Percentiles rank a stretch among this genome's conserved stretches.
These are phyloP conservation scores for Carduelis carduelis DNA, from an alignment of 2,797 vertebrate genomes.

Conservation along the genomic window DNA sequence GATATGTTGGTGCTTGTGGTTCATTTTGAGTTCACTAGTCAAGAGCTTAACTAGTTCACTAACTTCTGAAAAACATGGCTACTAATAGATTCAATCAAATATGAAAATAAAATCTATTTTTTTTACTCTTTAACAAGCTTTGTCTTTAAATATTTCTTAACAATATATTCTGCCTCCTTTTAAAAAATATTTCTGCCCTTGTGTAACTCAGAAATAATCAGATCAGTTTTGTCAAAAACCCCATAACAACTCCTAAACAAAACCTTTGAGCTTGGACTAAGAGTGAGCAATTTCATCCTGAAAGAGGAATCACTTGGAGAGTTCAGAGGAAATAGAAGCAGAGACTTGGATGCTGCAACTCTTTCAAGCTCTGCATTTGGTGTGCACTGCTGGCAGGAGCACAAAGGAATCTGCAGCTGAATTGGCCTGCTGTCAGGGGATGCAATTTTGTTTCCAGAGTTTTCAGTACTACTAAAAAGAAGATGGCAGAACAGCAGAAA, in stretches of 20 bases:
- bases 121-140: not conserved
- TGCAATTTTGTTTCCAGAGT: conserved; percentile 16
- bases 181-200: not conserved
- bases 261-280: conserved; percentile 31
- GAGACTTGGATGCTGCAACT: not conserved
- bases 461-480: not conserved
- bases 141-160: not conserved
- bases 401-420: conserved; percentile 44
- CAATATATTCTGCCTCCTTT: not conserved
- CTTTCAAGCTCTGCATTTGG: conserved; percentile 28
- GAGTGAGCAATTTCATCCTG: conserved; percentile 9
- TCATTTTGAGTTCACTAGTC: not conserved
- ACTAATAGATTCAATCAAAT: not conserved
- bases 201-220: not conserved
- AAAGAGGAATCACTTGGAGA: conserved; percentile 27
- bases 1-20: not conserved
- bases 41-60: not conserved
- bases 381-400: not conserved
- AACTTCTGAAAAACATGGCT: not conserved
- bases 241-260: not conserved
- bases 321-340: conserved; percentile 37
- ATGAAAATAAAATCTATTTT: not conserved
- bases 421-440: not conserved
- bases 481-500: not conserved
- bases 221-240: not conserved